These are phyloP conservation scores for Mionectes macconnelli DNA, from an alignment of 2,113 vertebrate genomes.

Conservation along the genomic window DNA sequence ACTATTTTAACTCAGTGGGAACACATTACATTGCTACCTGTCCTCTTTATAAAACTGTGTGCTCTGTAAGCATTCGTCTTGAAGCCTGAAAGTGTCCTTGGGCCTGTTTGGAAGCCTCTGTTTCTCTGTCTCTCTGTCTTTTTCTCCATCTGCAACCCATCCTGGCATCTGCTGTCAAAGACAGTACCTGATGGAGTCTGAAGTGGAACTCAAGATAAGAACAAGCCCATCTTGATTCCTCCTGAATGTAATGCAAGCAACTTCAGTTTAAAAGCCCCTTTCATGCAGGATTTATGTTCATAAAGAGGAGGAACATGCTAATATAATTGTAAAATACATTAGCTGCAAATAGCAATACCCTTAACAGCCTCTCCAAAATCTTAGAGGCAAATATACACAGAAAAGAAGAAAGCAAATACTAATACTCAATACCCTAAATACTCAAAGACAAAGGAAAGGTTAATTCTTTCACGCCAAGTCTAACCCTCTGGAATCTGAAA, in stretches of 20 bases:
- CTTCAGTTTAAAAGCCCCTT: not conserved
- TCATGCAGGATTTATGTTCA: not conserved
- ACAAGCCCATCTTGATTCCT: not conserved
- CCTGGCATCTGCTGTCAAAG: not conserved
- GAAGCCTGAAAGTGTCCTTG: not conserved
- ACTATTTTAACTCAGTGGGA: not conserved
- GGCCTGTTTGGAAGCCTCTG: not conserved
- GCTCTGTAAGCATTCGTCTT: not conserved
- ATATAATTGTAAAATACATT: not conserved
- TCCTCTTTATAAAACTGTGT: not conserved
- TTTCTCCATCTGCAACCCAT: not conserved
- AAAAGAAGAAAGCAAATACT: not conserved
- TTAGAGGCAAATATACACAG: not conserved
- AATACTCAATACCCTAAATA: too few species aligned
- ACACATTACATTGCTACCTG: not conserved
- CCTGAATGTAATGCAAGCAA: not conserved
- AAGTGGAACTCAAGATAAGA: not conserved
- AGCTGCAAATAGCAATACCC: not conserved
- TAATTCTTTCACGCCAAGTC: not conserved
- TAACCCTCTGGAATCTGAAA: not conserved
- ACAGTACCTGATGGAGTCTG: not conserved
- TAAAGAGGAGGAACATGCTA: not conserved
- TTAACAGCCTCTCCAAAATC: not conserved
- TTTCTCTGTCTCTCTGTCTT: not conserved
- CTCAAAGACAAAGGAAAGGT: constrained; percentile 4